phyloP scores from a whole-genome alignment of 2,113 vertebrate species.

The Oxygymnocypris stewartii region DNA sequence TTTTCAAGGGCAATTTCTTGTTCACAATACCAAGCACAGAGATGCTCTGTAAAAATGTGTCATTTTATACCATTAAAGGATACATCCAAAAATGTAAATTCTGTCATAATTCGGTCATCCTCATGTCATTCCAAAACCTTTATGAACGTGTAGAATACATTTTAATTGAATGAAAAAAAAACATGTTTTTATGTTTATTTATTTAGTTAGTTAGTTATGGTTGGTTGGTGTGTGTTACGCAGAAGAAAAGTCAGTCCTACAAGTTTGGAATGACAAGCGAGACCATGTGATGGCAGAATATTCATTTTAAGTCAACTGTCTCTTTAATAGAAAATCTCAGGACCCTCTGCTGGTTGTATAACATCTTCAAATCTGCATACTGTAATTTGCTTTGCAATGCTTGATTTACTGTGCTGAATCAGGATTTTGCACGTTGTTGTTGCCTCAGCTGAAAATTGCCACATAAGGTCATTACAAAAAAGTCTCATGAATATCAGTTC shows the following conservation, averaged over 20 bases:
- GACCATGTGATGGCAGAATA: neutral
- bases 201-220: too few relatives aligned
- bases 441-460: neutral
- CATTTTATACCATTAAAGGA: neutral
- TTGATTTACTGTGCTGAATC: constrained; percentile 26
- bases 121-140: neutral
- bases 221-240: too few relatives aligned
- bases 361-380: neutral
- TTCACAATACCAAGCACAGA: neutral
- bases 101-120: neutral
- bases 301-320: neutral
- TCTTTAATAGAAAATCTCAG: constrained; percentile 8
- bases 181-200: too few relatives aligned
- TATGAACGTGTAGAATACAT: neutral
- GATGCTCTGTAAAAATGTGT: neutral
- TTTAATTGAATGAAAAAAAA: too few relatives aligned
- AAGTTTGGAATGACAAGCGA: neutral
- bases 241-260: neutral
- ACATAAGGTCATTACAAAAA: neutral
- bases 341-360: constrained; percentile 8
- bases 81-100: neutral
- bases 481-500: neutral
- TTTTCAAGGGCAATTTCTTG: neutral
- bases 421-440: constrained; percentile 21
- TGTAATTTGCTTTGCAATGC: constrained; percentile 26